These are phyloP conservation scores for Boloria euphrosyne DNA, from an alignment of 2,888 invertebrate species.

Conservation along the genomic window DNA sequence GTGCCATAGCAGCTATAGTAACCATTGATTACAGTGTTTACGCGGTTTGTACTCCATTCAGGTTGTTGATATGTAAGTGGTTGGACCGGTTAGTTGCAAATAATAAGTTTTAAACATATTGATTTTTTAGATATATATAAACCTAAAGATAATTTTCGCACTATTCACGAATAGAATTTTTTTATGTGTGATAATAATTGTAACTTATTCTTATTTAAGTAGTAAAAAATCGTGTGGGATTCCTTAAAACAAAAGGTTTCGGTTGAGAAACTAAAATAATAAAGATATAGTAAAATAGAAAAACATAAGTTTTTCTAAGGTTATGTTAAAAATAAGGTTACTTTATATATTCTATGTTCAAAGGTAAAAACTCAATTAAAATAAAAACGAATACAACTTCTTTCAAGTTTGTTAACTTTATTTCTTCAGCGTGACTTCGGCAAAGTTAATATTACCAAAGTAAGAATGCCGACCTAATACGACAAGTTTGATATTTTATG, in stretches of 20 bases:
- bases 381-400: conserved; percentile 4
- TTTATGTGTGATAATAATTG: neutral
- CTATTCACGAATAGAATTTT: conserved; percentile 9
- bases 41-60: conserved; percentile 42
- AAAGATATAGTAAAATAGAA: neutral
- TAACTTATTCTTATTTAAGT: no score
- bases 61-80: conserved; percentile 45
- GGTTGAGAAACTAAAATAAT: neutral
- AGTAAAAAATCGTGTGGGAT: neutral
- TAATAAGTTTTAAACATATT: neutral
- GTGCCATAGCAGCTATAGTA: conserved; percentile 10
- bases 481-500: no score
- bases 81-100: conserved; percentile 52
- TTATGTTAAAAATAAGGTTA: no score
- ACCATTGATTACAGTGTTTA: conserved; percentile 26
- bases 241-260: neutral
- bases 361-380: conserved; percentile 1
- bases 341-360: conserved; percentile 1
- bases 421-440: neutral
- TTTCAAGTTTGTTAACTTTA: neutral
- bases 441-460: neutral
- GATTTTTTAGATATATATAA: neutral
- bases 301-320: no score
- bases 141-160: neutral
- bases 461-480: neutral